Evolutionary conservation across 2,888 invertebrate species (phyloP), one percentile per base, ranked within the genome.

Genomic region (Athalia cordata): DNA sequence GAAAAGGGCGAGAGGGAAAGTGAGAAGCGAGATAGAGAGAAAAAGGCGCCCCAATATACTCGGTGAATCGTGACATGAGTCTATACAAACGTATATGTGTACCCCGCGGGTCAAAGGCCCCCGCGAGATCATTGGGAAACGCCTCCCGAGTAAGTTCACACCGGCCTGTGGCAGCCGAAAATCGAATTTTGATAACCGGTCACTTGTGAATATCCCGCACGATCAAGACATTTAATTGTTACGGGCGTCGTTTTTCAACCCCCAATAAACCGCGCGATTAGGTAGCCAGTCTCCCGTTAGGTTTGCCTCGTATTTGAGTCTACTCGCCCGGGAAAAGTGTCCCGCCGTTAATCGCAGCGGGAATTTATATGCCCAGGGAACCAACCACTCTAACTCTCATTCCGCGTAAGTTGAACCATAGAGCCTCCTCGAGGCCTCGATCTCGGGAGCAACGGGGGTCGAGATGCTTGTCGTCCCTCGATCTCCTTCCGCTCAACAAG

Each of bases 251-350:
- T 57, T 72, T 47, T 59, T 59, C 50, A 59, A 47, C 72, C 72
- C 72, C 43, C 59, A 72, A 72, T 72, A 72, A 47, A 72, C 47
- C 72, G 72, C 72, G 59, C 72, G 72, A 72, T 72, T 72, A 72
- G 72, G 72, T 72, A 72, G 59, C 72, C 72, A 72, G 72, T 72
- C 72, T 72, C 72, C 72, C 72, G 72, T 59, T 59, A 11, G 45
- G 72, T 72, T 72, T 72, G 72, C 72, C 45, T 59, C 72, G 59
- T 59, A 72, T 72, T 72, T 72, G 47, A 47, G 72, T 72, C 59
- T 72, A 72, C 59, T 72, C 72, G 72, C 47, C 72, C 59, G 72
- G 59, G 59, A 72, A 43, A 47, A 9, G 45, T 43, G 72, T 72
- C 72, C 59, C 72, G 72, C 72, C 45, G 72, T 72, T 59, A 49